These are phyloP conservation scores for Ailuropoda melanoleuca DNA, from an alignment of 2,113 vertebrate species.

Conservation along the genomic window DNA sequence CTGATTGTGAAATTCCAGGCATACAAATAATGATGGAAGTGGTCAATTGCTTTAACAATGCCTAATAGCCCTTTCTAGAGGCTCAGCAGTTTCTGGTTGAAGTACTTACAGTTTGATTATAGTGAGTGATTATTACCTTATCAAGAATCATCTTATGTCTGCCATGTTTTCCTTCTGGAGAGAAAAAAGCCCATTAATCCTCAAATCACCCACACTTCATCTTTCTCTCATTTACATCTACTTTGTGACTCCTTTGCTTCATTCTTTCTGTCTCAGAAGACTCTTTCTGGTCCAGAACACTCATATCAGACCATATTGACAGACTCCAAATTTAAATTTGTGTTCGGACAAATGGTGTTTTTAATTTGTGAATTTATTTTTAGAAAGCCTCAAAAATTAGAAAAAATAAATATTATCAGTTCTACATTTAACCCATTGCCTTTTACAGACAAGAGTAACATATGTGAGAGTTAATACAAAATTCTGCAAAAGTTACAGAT, in stretches of 20 bases:
- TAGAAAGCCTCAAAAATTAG: neutral
- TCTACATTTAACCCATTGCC: neutral
- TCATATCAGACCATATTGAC: neutral
- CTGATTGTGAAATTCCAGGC: slow-evolving; percentile 81
- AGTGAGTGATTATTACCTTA: slow-evolving; percentile 68
- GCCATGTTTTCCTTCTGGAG: slow-evolving; percentile 46
- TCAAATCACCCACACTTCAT: slow-evolving; percentile 40
- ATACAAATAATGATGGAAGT: slow-evolving; percentile 78
- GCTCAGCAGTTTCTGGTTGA: slow-evolving; percentile 64
- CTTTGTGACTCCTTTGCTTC: neutral
- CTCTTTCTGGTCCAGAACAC: neutral
- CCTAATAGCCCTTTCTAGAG: slow-evolving; percentile 78
- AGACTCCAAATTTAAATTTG: neutral
- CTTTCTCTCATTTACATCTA: slow-evolving; percentile 32
- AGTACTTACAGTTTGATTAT: slow-evolving; percentile 67
- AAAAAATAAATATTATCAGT: slow-evolving; percentile 3
- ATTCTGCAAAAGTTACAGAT: neutral
- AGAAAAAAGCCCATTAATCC: slow-evolving; percentile 54
- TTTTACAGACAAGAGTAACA: neutral
- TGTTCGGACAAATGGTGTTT: neutral
- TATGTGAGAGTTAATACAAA: neutral
- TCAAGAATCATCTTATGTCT: slow-evolving; percentile 70
- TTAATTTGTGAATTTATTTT: neutral
- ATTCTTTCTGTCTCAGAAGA: neutral
- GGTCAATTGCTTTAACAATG: slow-evolving; percentile 83